phyloP scores from a whole-genome alignment of 1,140 invertebrate genomes.

The Oncopodura yosiiana region DNA sequence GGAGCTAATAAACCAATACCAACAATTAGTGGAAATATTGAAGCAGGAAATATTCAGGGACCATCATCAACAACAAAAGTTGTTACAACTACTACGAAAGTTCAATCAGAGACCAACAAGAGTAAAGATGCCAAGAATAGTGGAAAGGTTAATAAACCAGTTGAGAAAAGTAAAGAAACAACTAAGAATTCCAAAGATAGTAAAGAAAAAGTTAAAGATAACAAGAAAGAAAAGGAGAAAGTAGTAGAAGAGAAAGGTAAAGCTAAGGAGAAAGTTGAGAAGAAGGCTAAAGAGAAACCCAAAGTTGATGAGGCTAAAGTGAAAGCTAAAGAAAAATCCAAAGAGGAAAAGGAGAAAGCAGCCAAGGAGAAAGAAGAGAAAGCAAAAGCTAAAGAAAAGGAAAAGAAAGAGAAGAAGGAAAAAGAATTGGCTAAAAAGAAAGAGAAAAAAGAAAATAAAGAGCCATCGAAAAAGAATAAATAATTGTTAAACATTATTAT shows the following conservation, averaged over 20 bases:
- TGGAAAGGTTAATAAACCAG: not conserved
- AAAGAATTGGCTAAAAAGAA: not conserved
- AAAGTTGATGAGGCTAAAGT: not conserved
- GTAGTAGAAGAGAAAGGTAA: conserved; percentile 1
- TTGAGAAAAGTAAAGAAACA: not conserved
- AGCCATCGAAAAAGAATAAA: no score
- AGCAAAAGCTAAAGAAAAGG: conserved; percentile 2
- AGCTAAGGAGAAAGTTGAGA: not conserved
- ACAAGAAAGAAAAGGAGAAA: not conserved
- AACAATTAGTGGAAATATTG: not conserved
- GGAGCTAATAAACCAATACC: not conserved
- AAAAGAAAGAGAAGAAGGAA: not conserved
- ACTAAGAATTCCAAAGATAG: not conserved
- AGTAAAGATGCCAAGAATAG: not conserved
- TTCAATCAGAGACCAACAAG: not conserved
- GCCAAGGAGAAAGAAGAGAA: conserved; percentile 4
- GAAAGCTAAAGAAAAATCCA: not conserved
- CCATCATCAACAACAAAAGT: not conserved
- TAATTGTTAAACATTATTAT: no score
- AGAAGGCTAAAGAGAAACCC: not conserved
- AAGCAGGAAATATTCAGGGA: not conserved
- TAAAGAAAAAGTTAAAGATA: not conserved
- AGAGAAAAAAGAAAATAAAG: not conserved
- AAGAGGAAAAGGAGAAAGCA: not conserved
- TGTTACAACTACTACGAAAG: not conserved